phyloP scores from a whole-genome alignment of 2,888 invertebrate species.

The Hybos culiciformis region DNA sequence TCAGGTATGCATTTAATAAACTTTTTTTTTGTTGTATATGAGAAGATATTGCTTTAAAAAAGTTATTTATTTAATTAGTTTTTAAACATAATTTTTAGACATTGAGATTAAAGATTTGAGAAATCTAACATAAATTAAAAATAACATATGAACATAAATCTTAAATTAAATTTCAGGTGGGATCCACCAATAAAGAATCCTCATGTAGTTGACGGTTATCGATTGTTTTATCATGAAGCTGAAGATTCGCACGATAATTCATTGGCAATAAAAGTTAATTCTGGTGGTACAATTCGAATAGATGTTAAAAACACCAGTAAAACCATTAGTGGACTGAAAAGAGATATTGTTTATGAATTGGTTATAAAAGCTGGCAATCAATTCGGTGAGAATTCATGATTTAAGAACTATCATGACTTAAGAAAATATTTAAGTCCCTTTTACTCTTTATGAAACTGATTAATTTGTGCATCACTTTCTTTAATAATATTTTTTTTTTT shows the following conservation, averaged over 20 bases:
- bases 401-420: not conserved
- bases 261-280: constrained; percentile 18
- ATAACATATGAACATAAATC: not conserved
- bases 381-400: constrained; percentile 38
- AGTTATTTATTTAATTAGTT: not conserved
- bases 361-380: constrained; percentile 72
- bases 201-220: constrained; percentile 66
- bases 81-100: not conserved
- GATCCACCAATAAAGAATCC: constrained; percentile 71
- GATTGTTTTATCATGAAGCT: constrained; percentile 64
- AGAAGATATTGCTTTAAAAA: not conserved
- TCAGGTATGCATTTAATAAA: constrained; percentile 29
- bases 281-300: constrained; percentile 46
- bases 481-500: not conserved
- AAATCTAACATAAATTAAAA: not conserved
- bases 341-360: constrained; percentile 62
- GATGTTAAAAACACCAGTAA: constrained; percentile 62
- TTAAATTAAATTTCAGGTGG: constrained; percentile 41
- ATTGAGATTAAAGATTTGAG: not conserved
- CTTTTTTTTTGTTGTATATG: constrained; percentile 16
- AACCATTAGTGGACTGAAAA: constrained; percentile 54
- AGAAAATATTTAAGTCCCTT: not conserved
- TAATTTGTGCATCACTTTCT: not conserved
- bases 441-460: not conserved
- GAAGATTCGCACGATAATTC: constrained; percentile 28